Base-by-base conservation (phyloP, 2,113 vertebrate genomes). In the Tautogolabrus adspersus region DNA sequence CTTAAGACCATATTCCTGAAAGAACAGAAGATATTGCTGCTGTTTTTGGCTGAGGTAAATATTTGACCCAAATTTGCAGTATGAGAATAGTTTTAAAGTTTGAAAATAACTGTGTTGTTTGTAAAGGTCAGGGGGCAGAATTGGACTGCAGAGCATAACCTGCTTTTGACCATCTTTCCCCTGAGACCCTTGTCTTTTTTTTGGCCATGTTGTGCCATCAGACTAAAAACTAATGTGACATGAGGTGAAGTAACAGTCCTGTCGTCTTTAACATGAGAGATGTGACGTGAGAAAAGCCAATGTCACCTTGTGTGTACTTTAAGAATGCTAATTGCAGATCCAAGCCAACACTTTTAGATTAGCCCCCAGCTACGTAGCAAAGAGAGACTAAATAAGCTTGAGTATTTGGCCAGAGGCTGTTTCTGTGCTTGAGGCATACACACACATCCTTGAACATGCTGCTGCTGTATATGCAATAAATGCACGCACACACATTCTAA, bases 121-220 rank as follows among this genome's bases (percentile, higher is more conserved):
- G 40, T 68, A 84, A 88, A 84, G 81, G 79, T 87, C 87, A 88
- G 58, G 8, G 46, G n/a, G 30, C 54, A 81, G 55, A 66, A 42
- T 83, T 81, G 78, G 57, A 83, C 57, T 78, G 47, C 23, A 57
- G 65, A 68, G 54, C 60, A 63, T 67, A 70, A 62, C 59, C 2
- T 60, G 71, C 49, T 54, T 54, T 56, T 46, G 42, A 42, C 77
- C 55, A 66, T 65, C 47, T 68, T 63, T 56, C 34, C 64, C 12
- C 2, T 40, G 19, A 72, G 26, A 26, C 47, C 16, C 7, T 49
- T 19, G 47, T 12, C 52, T 64, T 69, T 26, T 38, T 42, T 77
- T 40, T 2, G 9, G 40, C 5, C 56, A 42, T 30, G 42, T 49
- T 63, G 46, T 1, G 5, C 12, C 37, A 46, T 46, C 8, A 11